Evolutionary conservation across 2,113 vertebrate species (phyloP).

Genomic region (Labeo rohita): DNA sequence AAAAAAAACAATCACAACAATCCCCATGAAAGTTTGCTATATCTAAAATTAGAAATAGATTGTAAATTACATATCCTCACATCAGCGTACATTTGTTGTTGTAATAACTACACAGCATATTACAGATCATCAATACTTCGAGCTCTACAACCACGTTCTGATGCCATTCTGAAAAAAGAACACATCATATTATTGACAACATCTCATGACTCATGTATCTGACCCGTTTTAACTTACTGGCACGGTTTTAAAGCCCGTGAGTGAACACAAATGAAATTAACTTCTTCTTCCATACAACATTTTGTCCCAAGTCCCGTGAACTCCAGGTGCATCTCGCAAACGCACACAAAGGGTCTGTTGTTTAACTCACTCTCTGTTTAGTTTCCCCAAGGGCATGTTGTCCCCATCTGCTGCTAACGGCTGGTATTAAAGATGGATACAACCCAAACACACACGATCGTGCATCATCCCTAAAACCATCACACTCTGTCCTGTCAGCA

Average conservation of each 20-base stretch:
- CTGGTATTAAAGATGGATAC: neutral
- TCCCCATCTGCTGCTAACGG: conserved; percentile 35
- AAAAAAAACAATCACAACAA: no score
- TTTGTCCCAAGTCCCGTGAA: neutral
- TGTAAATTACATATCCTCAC: neutral
- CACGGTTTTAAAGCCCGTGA: neutral
- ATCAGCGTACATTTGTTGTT: neutral
- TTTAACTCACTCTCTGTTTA: conserved; percentile 1
- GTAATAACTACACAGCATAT: neutral
- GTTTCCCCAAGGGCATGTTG: conserved; percentile 26
- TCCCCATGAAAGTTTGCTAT: neutral
- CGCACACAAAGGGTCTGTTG: conserved; percentile 24
- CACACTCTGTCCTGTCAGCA: neutral
- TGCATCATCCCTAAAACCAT: neutral
- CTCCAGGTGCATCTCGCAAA: conserved; percentile 5
- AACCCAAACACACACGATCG: conserved; percentile 23
- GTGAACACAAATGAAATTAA: neutral
- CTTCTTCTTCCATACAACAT: neutral
- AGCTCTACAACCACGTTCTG: neutral
- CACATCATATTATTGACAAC: neutral
- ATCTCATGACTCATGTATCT: neutral
- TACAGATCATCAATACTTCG: neutral
- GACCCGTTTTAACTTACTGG: neutral
- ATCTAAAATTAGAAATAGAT: neutral
- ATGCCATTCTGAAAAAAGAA: neutral